phyloP scores from a whole-genome alignment of 2,113 vertebrate species.

The Passerina amoena region DNA sequence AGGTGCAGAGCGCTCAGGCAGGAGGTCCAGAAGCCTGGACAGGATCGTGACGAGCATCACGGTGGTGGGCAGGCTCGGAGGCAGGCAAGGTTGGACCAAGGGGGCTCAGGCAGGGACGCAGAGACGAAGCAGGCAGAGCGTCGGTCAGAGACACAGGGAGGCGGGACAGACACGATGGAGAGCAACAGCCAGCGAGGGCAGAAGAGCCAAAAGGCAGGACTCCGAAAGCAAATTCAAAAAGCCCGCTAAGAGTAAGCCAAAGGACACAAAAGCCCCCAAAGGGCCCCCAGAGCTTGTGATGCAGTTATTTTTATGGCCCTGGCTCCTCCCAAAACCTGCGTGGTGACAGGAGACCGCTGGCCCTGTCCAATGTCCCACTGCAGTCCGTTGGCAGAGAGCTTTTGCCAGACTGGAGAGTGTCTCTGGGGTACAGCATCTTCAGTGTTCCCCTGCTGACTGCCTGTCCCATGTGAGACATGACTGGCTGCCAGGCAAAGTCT shows the following conservation, averaged over 20 bases:
- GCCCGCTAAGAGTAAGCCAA: not conserved
- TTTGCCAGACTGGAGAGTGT: not conserved
- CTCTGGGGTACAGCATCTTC: not conserved
- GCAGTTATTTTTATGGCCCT: not conserved
- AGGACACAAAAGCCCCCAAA: not conserved
- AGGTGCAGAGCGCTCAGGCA: not conserved
- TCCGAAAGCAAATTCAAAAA: not conserved
- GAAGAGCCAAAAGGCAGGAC: not conserved
- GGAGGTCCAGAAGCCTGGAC: not conserved
- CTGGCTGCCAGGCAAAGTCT: not conserved
- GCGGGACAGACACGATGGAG: fast-evolving
- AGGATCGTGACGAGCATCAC: not conserved
- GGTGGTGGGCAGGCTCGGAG: not conserved
- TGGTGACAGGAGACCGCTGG: not conserved
- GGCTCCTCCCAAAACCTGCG: not conserved
- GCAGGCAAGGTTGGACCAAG: fast-evolving
- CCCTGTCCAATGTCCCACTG: not conserved
- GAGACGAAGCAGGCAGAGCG: too few species aligned
- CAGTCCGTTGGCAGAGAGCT: not conserved
- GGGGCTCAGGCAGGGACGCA: not conserved
- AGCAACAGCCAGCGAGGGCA: not conserved
- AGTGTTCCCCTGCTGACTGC: not conserved
- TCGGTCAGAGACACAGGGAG: not conserved
- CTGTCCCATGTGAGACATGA: not conserved
- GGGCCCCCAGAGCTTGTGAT: not conserved